Conservation (phyloP, 2,888 invertebrate genomes). For the Ypsolopha sequella region DNA sequence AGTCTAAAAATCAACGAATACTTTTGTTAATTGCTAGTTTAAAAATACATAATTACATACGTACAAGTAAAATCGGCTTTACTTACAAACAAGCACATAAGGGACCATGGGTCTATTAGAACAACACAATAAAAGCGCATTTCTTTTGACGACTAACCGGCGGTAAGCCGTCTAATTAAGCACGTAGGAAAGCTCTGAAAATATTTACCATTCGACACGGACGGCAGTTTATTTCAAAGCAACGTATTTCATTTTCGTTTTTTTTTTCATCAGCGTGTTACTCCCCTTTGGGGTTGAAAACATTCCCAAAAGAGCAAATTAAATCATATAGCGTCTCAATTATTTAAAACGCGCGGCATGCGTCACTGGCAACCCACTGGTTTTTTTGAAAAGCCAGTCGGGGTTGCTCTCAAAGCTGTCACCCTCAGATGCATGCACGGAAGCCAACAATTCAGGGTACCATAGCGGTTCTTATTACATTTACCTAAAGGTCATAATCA, state of each 20-base stretch:
- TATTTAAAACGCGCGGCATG: slow-evolving; percentile 55
- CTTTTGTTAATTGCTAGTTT: too few species aligned
- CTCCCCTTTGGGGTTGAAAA: slow-evolving; percentile 29
- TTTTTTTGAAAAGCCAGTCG: slow-evolving; percentile 62
- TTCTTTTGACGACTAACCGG: neutral
- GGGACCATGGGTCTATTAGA: too few species aligned
- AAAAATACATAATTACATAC: too few species aligned
- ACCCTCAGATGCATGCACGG: slow-evolving; percentile 45
- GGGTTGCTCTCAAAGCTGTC: slow-evolving; percentile 62
- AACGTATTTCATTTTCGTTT: slow-evolving; percentile 6
- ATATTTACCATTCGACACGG: neutral
- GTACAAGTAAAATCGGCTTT: too few species aligned
- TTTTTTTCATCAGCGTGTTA: slow-evolving; percentile 28
- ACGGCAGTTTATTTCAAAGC: too few species aligned
- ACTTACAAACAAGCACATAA: too few species aligned
- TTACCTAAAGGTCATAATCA: too few species aligned
- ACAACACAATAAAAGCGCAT: too few species aligned
- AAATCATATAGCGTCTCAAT: slow-evolving; percentile 66
- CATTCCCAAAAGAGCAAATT: slow-evolving; percentile 57
- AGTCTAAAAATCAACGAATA: too few species aligned
- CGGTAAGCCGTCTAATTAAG: slow-evolving; percentile 2
- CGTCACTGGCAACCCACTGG: slow-evolving; percentile 49
- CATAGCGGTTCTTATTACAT: too few species aligned
- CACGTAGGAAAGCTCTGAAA: neutral
- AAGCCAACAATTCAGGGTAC: slow-evolving; percentile 30